Evolutionary conservation across 2,113 vertebrate species (phyloP).

Genomic region (Brachypodius melanocephalos): DNA sequence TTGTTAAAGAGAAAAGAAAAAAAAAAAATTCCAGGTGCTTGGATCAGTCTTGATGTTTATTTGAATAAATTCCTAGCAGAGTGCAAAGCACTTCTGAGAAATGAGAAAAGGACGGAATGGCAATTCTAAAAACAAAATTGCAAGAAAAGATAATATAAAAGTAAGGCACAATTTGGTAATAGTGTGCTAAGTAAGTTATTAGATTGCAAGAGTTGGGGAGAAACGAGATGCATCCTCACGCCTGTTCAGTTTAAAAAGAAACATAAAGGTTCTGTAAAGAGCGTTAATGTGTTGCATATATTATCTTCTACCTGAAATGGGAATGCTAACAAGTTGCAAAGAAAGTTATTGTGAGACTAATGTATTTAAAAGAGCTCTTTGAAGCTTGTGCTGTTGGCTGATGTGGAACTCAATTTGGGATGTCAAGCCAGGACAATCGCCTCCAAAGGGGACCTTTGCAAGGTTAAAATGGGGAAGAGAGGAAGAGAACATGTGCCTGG

Average conservation of each 20-base stretch:
- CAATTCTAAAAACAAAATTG: constrained; percentile 61
- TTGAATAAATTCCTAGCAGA: constrained; percentile 16
- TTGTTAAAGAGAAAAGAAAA: background rate
- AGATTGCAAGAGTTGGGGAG: constrained; percentile 33
- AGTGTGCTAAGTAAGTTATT: constrained; percentile 60
- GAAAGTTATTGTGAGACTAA: constrained; percentile 12
- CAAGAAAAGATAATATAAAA: constrained; percentile 47
- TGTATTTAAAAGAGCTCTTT: constrained; percentile 45
- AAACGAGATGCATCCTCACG: constrained; percentile 8
- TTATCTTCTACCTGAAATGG: constrained; percentile 60
- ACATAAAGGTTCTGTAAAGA: constrained; percentile 20
- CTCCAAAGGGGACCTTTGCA: background rate
- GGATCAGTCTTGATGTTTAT: background rate
- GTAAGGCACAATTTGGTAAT: constrained; percentile 37
- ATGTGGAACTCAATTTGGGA: background rate
- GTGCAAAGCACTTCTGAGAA: constrained; percentile 20
- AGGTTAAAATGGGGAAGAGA: background rate
- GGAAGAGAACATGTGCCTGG: background rate
- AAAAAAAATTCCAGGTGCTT: background rate
- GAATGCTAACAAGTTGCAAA: constrained; percentile 9
- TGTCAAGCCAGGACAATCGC: background rate
- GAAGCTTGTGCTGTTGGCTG: background rate
- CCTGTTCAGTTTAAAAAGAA: constrained; percentile 56
- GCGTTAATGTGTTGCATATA: constrained; percentile 53
- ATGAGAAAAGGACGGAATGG: constrained; percentile 24